Conservation (phyloP, 2,888 invertebrate genomes). For the Diloba caeruleocephala region DNA sequence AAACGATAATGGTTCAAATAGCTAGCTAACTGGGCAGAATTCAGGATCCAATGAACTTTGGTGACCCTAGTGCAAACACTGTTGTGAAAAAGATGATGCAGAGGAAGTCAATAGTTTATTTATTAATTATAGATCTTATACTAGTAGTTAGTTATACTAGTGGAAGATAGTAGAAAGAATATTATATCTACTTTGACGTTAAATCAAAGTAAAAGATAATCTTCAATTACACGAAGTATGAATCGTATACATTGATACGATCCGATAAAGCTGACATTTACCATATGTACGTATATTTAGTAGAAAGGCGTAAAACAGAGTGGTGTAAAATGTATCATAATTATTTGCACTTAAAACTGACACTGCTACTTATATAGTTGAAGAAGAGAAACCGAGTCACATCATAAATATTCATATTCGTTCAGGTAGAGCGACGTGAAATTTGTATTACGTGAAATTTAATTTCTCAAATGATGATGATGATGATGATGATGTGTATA, state of each 20-base stretch:
- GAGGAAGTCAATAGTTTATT: too few species aligned
- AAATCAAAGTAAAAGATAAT: too few species aligned
- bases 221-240: too few species aligned
- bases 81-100: too few species aligned
- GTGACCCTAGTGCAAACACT: constrained; percentile 20
- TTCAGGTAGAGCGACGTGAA: constrained; percentile 11
- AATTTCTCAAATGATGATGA: constrained; percentile 11
- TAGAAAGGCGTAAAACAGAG: constrained; percentile 14
- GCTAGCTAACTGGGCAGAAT: constrained; percentile 26
- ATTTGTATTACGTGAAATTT: constrained; percentile 26
- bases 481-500: constrained; percentile 19
- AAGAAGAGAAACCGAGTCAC: constrained; percentile 8
- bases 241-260: too few species aligned
- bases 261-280: too few species aligned
- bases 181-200: too few species aligned
- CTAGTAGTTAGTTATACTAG: too few species aligned
- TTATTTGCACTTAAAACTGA: constrained; percentile 12
- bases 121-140: too few species aligned
- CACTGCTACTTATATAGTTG: constrained; percentile 3
- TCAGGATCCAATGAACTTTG: constrained; percentile 8
- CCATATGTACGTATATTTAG: too few species aligned
- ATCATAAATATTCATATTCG: constrained; percentile 19
- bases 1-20: constrained; percentile 36
- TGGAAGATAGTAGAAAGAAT: too few species aligned
- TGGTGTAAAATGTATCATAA: constrained; percentile 6